phyloP scores from a whole-genome alignment of 1,140 invertebrate species.

The Panulirus ornatus region DNA sequence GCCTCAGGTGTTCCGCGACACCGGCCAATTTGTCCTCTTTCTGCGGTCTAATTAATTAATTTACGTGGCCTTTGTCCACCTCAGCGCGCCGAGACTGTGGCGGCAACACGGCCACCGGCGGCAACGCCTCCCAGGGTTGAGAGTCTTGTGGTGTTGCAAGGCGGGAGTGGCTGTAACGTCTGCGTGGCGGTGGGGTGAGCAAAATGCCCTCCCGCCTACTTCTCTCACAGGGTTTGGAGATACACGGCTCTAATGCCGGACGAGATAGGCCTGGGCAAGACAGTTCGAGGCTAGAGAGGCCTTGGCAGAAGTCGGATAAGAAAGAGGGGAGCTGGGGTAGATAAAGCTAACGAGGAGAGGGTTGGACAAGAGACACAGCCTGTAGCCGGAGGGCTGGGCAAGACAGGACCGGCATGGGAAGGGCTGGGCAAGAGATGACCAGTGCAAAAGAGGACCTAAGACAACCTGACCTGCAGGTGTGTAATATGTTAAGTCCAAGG shows the following conservation, averaged over 20 bases:
- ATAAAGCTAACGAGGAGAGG: too few relatives aligned
- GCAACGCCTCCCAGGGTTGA: background rate
- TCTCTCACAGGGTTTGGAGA: background rate
- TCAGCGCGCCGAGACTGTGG: background rate
- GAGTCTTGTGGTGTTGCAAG: background rate
- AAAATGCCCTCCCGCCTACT: too few relatives aligned
- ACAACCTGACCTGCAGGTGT: too few relatives aligned
- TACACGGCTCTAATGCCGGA: background rate
- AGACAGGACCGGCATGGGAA: too few relatives aligned
- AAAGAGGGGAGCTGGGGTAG: too few relatives aligned
- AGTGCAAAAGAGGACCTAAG: too few relatives aligned
- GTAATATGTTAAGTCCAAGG: too few relatives aligned
- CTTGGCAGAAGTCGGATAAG: too few relatives aligned
- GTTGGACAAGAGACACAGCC: too few relatives aligned
- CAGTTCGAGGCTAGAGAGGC: too few relatives aligned
- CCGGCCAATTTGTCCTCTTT: conserved; percentile 32
- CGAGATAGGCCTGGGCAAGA: background rate
- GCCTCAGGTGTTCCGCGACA: conserved; percentile 15
- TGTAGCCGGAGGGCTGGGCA: too few relatives aligned
- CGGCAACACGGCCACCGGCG: background rate
- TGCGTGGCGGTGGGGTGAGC: background rate
- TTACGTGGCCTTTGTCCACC: conserved; percentile 32
- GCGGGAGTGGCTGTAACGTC: background rate
- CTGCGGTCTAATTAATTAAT: conserved; percentile 36
- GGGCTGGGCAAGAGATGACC: too few relatives aligned